Percentiles rank a stretch among this genome's conserved stretches.
Evolutionary conservation across 2,797 vertebrate species (phyloP).

Genomic region (Artibeus jamaicensis): DNA sequence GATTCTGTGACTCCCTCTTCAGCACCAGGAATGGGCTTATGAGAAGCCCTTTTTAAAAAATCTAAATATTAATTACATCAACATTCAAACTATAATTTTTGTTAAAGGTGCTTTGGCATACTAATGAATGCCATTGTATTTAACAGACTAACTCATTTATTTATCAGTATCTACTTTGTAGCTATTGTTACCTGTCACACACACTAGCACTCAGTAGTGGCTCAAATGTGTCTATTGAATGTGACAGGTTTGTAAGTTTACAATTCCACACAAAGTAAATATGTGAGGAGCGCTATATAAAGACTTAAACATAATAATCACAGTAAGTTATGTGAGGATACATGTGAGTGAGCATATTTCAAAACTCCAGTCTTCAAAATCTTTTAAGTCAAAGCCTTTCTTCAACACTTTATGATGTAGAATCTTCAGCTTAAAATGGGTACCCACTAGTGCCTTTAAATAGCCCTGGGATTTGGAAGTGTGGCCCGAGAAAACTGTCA

Average conservation of each 20-base stretch:
- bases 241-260: neutral
- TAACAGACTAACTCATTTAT: neutral
- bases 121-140: neutral
- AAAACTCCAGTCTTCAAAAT: neutral
- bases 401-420: neutral
- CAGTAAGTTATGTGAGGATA: neutral
- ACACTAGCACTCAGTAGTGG: neutral
- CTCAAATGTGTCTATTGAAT: neutral
- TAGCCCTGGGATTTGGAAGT: neutral
- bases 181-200: neutral
- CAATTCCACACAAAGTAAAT: neutral
- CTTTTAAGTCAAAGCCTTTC: neutral
- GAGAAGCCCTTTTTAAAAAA: neutral
- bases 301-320: neutral
- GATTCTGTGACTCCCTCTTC: neutral
- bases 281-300: neutral
- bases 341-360: neutral
- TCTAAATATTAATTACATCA: neutral
- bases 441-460: neutral
- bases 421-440: neutral
- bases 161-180: neutral
- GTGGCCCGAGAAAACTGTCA: neutral
- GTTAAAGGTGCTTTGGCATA: neutral
- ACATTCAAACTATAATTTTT: neutral
- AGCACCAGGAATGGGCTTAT: neutral